These are phyloP conservation scores for Polypterus senegalus DNA, from an alignment of 2,113 vertebrate genomes.

Conservation along the genomic window DNA sequence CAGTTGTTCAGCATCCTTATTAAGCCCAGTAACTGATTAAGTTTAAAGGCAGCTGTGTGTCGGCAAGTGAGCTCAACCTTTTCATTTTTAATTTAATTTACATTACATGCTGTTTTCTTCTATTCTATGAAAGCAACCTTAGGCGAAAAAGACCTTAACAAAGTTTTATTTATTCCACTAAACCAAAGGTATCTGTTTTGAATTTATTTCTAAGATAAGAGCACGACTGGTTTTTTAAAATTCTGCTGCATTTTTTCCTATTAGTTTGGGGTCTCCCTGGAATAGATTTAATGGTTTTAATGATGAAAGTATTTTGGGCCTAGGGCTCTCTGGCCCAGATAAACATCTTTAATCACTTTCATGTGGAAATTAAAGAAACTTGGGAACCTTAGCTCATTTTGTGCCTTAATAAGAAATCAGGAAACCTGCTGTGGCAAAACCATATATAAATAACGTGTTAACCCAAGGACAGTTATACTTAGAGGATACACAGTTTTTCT, in stretches of 20 bases:
- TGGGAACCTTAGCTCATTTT: slow-evolving; percentile 38
- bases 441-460: slow-evolving; percentile 34
- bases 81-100: too few species aligned
- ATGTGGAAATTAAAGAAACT: slow-evolving; percentile 47
- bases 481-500: slow-evolving; percentile 11
- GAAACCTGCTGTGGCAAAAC: slow-evolving; percentile 31
- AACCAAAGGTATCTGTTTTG: not conserved
- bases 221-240: not conserved
- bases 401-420: slow-evolving; percentile 39
- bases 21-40: too few species aligned
- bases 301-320: slow-evolving; percentile 32
- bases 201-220: not conserved
- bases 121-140: not conserved
- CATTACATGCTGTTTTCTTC: not conserved
- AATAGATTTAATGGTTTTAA: slow-evolving; percentile 39
- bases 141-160: not conserved
- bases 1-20: too few species aligned
- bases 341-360: slow-evolving; percentile 55
- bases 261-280: slow-evolving; percentile 26
- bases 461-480: slow-evolving; percentile 15
- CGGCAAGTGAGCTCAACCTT: too few species aligned
- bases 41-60: too few species aligned
- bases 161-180: not conserved
- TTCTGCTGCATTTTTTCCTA: slow-evolving; percentile 26
- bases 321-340: slow-evolving; percentile 41